Evolutionary conservation across 1,140 invertebrate species (phyloP).

Genomic region (Rhopalosiphum padi): DNA sequence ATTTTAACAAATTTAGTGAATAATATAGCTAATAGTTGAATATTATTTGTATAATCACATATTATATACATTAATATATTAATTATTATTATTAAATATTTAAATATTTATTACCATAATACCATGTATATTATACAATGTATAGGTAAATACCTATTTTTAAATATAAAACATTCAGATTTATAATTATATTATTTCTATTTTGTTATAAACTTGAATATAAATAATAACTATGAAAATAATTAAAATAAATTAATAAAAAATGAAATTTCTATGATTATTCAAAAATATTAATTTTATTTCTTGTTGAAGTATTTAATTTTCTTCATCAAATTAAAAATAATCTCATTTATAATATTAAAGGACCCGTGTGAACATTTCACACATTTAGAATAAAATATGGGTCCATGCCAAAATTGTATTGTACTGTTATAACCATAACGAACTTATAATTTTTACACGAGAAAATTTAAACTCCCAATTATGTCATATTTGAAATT

Average conservation of each 20-base stretch:
- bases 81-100: too few species aligned
- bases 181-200: background rate
- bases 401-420: background rate
- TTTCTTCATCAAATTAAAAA: conserved; percentile 12
- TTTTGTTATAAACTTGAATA: background rate
- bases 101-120: too few species aligned
- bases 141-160: background rate
- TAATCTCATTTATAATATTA: background rate
- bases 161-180: background rate
- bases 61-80: background rate
- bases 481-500: background rate
- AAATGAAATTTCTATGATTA: background rate
- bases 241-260: background rate
- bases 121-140: background rate
- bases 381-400: conserved; percentile 16
- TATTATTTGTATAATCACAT: background rate
- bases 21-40: background rate
- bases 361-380: background rate
- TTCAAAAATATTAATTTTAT: background rate
- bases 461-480: background rate
- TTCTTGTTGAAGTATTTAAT: background rate
- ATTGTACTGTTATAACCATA: background rate
- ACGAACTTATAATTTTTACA: background rate
- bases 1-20: background rate
- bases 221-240: background rate